Base-by-base conservation (phyloP, 2,888 invertebrate species). In the Perdita meconis region DNA sequence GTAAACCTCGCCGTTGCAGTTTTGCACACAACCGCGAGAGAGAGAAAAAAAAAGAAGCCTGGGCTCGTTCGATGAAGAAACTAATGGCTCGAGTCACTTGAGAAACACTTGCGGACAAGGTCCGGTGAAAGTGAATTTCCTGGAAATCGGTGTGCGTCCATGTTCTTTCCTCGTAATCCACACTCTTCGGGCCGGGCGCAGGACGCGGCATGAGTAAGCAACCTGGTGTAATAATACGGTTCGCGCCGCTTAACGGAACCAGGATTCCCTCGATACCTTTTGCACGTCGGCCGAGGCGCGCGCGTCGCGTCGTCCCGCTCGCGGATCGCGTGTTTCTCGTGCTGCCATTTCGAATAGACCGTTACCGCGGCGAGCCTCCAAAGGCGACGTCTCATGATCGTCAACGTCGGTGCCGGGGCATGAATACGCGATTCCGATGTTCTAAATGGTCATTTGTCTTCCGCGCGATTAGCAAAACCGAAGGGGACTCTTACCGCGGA, bases 51-150 rank as follows among this genome's bases (percentile, higher is more conserved):
- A 19, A 51, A 24, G 10, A 44, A 30, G 36, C 13, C 24, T 22
- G 38, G 36, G 16, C 68, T 34, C 61, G 51, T 63, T 71, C 65
- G 72, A 67, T 66, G 61, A 80, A 73, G 57, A 67, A 77, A 64
- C 67, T 77, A 68, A 71, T 66, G 79, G 24, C 63, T 55, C 55
- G 63, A 53, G 61, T 55, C 68, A 69, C 63, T 78, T 57, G 64
- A 81, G 86, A 81, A 83, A 82, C 47, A 63, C 66, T 47, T 70
- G 68, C 70, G 67, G 60, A 50, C 78, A 78, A 82, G 85, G 73
- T 86, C 88, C 82, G 89, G 92, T 91, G 92, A 92, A 92, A 92
- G 92, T 91, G 89, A 91, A 89, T 90, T 91, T 90, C 91, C 88
- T 86, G 88, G 90, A 90, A 90, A 90, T 88, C 85, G 73, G 74